These are phyloP conservation scores for Sialis lutaria DNA, from an alignment of 2,888 invertebrate genomes.

Conservation along the genomic window DNA sequence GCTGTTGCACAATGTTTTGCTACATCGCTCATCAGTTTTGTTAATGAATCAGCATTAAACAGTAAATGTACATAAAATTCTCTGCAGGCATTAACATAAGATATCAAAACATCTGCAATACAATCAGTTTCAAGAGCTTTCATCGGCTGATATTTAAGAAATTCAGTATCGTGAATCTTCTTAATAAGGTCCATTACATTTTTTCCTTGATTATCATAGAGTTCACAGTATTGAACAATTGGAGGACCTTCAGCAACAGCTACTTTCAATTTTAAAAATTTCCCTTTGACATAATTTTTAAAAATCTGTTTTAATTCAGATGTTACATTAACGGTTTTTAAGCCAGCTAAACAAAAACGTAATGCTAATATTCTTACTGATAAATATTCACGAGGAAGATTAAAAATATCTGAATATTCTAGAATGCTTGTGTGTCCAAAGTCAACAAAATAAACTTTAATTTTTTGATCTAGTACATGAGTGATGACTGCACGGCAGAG, in stretches of 20 bases:
- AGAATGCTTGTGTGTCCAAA: constrained; percentile 63
- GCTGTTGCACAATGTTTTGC: constrained; percentile 34
- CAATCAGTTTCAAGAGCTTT: constrained; percentile 20
- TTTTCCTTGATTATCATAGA: constrained; percentile 36
- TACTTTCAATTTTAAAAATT: constrained; percentile 45
- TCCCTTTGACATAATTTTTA: constrained; percentile 44
- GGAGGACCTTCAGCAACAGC: constrained; percentile 51
- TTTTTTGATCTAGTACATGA: constrained; percentile 49
- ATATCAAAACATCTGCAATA: constrained; percentile 36
- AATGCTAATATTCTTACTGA: constrained; percentile 58
- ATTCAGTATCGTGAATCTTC: constrained; percentile 12
- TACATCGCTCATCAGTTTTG: constrained; percentile 49
- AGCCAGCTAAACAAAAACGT: constrained; percentile 52
- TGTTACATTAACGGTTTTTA: constrained; percentile 33
- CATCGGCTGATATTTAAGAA: constrained; percentile 13
- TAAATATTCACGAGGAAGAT: constrained; percentile 55
- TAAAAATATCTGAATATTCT: constrained; percentile 50
- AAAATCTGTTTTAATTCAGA: constrained; percentile 52
- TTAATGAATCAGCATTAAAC: constrained; percentile 37
- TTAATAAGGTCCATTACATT: constrained; percentile 40
- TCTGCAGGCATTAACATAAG: constrained; percentile 49
- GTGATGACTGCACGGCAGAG: constrained; percentile 63
- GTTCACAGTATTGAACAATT: constrained; percentile 55
- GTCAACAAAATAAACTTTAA: constrained; percentile 65
- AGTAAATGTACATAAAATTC: constrained; percentile 60